Conservation (phyloP, 2,797 vertebrate genomes). For the Myotis vivesi region DNA sequence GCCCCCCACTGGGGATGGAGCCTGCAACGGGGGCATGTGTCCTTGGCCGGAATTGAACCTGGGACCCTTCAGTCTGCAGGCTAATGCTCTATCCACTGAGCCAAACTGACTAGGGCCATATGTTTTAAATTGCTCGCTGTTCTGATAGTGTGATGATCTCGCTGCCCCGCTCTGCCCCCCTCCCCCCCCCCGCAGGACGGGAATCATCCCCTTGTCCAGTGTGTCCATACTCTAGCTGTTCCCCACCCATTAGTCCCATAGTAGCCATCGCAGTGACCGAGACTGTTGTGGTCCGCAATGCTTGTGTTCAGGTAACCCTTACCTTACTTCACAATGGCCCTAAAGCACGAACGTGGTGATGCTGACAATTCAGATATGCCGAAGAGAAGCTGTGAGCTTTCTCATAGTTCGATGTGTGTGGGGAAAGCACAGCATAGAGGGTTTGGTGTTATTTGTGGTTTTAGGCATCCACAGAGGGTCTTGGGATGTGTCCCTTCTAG, state of each 20-base stretch:
- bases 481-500: background rate
- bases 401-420: background rate
- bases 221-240: background rate
- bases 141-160: background rate
- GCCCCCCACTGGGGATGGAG: no score
- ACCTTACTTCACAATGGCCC: no score
- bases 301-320: background rate
- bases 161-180: background rate
- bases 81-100: no score
- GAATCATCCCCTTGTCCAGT: background rate
- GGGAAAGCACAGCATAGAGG: background rate
- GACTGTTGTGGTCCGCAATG: background rate
- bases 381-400: background rate
- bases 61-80: no score
- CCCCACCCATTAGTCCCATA: background rate
- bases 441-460: background rate
- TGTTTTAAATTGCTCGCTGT: background rate
- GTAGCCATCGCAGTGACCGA: background rate
- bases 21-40: no score
- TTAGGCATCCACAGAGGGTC: background rate
- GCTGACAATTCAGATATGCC: background rate
- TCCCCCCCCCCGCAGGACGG: background rate
- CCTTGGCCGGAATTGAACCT: no score
- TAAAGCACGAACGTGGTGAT: background rate
- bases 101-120: no score